Evolutionary conservation across 2,888 invertebrate species (phyloP).

Genomic region (Dasypolia templi): DNA sequence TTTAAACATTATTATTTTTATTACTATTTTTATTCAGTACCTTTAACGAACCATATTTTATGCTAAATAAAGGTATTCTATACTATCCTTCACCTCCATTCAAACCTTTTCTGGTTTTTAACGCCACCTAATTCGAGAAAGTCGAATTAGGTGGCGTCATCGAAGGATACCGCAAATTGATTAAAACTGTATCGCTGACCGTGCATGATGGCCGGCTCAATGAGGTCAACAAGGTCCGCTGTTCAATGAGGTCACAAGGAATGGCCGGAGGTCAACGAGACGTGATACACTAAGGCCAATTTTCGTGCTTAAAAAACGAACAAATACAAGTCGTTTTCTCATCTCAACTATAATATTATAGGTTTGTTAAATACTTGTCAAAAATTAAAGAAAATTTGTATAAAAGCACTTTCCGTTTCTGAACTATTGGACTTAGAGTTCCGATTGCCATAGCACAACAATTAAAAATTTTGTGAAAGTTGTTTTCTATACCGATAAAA

Average conservation of each 20-base stretch:
- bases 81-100: neutral
- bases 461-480: neutral
- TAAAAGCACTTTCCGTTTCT: neutral
- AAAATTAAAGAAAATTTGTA: neutral
- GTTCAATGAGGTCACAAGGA: conserved; percentile 14
- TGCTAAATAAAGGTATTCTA: neutral
- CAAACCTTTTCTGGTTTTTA: too few relatives aligned
- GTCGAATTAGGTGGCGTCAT: too few relatives aligned
- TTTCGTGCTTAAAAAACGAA: neutral
- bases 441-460: neutral
- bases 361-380: neutral
- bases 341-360: neutral
- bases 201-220: conserved; percentile 1
- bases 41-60: neutral
- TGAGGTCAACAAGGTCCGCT: neutral
- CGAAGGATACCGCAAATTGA: neutral
- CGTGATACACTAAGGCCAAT: neutral
- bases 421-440: neutral
- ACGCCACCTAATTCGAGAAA: neutral
- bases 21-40: neutral
- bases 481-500: too few relatives aligned
- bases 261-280: neutral
- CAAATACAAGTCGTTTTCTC: neutral
- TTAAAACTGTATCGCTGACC: neutral
- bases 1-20: neutral